phyloP scores from a whole-genome alignment of 2,797 vertebrate species.

The Holocentrus rufus region DNA sequence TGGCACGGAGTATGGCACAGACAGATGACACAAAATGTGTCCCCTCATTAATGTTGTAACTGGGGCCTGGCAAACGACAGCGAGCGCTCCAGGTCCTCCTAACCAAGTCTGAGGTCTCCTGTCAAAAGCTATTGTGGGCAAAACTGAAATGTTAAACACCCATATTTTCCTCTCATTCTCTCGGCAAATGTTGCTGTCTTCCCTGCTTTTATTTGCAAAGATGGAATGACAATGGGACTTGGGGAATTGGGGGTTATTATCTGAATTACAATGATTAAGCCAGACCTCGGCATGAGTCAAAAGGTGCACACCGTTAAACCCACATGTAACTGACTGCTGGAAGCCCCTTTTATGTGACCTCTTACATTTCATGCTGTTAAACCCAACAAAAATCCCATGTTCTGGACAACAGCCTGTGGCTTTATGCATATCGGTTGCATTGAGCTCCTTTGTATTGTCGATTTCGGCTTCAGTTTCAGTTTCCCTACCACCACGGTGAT shows the following conservation, averaged over 20 bases:
- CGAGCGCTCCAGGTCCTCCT: conserved; percentile 54
- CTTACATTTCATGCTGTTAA: conserved; percentile 3
- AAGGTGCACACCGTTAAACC: conserved; percentile 16
- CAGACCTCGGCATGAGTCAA: neutral
- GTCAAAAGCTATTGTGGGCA: conserved; percentile 72
- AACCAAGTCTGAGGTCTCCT: conserved; percentile 73
- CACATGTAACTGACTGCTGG: neutral
- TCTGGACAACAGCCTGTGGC: conserved; percentile 1
- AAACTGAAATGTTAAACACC: conserved; percentile 59
- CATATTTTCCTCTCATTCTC: conserved; percentile 53
- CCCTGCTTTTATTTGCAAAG: conserved; percentile 42
- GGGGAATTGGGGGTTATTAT: conserved; percentile 41
- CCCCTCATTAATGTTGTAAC: conserved; percentile 77
- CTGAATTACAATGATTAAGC: conserved; percentile 24
- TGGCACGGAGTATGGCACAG: conserved; percentile 75
- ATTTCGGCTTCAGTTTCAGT: conserved; percentile 11
- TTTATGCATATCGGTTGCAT: neutral
- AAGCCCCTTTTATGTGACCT: conserved; percentile 1
- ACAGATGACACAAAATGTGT: conserved; percentile 77
- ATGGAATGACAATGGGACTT: conserved; percentile 35
- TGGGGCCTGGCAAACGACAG: conserved; percentile 68
- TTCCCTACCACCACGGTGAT: neutral
- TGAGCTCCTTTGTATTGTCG: neutral
- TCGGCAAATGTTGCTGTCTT: conserved; percentile 43
- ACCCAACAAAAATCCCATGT: neutral